Evolutionary conservation across 2,113 vertebrate genomes (phyloP), one percentile per base, ranked within the genome.

Genomic region (Petaurus breviceps): DNA sequence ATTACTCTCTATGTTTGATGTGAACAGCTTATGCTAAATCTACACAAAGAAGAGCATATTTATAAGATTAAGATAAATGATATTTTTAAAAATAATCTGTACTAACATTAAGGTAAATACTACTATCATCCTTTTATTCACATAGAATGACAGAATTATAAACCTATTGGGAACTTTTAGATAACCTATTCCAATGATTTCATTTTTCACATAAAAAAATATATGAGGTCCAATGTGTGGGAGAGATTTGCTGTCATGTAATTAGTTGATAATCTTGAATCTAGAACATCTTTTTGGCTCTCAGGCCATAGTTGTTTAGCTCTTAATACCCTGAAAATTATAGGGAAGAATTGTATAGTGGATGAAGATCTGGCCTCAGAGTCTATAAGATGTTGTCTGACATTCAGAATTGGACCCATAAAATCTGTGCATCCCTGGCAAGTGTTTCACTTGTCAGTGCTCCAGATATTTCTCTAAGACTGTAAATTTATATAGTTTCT

Each of bases 1-100:
- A 94, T 96, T 96, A 31, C 23, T 97, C 55, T 97, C 43, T 57
- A 95, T 96, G 68, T 54, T 95, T 93, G n/a, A 3, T 91, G 22
- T 91, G 9, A 95, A 3, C 89, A 90, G 1, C 22, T 97, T 97
- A 55, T 26, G 51, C 22, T 19, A 8, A 90, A 90, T 93, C 47
- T 89, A 93, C n/a, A 94, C 28, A 25, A 68, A 77, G 53, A 61
- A 37, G 95, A 92, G 51, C 52, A 47, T 49, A 61, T 94, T 89
- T 94, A 96, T 51, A 95, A 93, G 11, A 90, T 49, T 31, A 49
- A 7, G 51, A 53, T 22, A 90, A 77, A 77, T 46, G 37, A 92
- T 37, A 68, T 68, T 37, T 68, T 37, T 19, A n/a, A 77, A 68
- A 92, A 28, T 51, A 93, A 93, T 54, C 46, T 54, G 23, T 46